Evolutionary conservation across 2,888 invertebrate genomes (phyloP).

Genomic region (Brenthis ino): DNA sequence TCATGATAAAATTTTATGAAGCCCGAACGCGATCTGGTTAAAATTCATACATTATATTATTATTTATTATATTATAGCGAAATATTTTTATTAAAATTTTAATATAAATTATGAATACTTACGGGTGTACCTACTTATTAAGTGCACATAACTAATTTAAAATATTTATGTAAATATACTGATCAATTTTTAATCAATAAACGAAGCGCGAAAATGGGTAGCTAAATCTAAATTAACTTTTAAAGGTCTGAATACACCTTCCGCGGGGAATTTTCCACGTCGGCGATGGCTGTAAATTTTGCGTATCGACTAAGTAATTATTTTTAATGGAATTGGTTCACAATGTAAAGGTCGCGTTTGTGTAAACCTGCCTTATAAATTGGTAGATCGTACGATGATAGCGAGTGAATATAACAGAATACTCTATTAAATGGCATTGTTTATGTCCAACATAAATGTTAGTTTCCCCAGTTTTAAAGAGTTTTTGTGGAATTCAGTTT

Average conservation of each 20-base stretch:
- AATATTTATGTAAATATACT: not conserved
- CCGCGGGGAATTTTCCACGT: constrained; percentile 29
- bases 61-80: too few relatives aligned
- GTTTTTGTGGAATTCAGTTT: too few relatives aligned
- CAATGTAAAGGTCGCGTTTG: constrained; percentile 26
- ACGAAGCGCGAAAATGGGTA: constrained; percentile 12
- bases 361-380: constrained; percentile 24
- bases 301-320: constrained; percentile 39
- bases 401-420: constrained; percentile 3
- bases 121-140: not conserved
- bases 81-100: constrained; percentile 1
- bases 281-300: constrained; percentile 34
- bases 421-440: constrained; percentile 1
- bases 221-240: constrained; percentile 32
- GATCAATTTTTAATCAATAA: constrained; percentile 28
- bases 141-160: not conserved
- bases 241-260: constrained; percentile 28
- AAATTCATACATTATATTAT: too few relatives aligned
- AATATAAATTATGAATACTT: constrained; percentile 4
- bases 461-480: not conserved
- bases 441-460: not conserved
- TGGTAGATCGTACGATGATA: constrained; percentile 28
- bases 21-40: not conserved
- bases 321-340: constrained; percentile 37
- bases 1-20: constrained; percentile 13